Evolutionary conservation across 2,888 invertebrate species (phyloP), one percentile per base, ranked within the genome.

Genomic region (Pammene fasciana): DNA sequence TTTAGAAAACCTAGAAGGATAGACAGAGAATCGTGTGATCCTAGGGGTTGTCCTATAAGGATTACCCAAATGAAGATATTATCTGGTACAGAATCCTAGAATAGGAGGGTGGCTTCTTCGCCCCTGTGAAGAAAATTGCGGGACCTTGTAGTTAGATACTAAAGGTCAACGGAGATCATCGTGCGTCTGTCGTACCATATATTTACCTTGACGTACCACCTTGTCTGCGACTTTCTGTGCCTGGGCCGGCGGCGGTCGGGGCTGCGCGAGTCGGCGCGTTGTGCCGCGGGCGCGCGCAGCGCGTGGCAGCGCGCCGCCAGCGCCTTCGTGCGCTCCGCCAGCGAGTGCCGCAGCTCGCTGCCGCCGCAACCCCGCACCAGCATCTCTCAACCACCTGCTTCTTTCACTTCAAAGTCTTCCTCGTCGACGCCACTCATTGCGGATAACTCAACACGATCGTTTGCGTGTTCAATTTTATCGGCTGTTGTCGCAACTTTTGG

Each of bases 201-300:
- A 56, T 94, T 94, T 94, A 96, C 95, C 95, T 96, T 95, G 80
- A 95, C 95, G 84, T 95, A 95, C 94, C 95, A 95, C 88, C 94
- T 92, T 71, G 94, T 93, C 76, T 92, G 93, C 59, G 93, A 93
- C 79, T 94, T 94, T 81, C 92, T 87, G 74, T 91, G 93, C 72
- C 92, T 87, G 74, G 82, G 80, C 70, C 89, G 87, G 72, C 89
- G 86, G 59, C 89, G 89, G 74, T 89, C 90, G 45, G 81, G 79
- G 81, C 80, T 85, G 75, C 80, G 85, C 68, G 72, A 77, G 70
- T 85, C 86, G 41, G 81, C 78, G 72, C 89, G 86, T 71, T 52
- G 54, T n/a, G 64, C 26, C 52, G 87, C 86, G 61, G 92, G 90
- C 68, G 91, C 90, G 67, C 90, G 87, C 82, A 92, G 82, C 74